phyloP scores from a whole-genome alignment of 1,140 invertebrate genomes.

The Zaprionus africanus region DNA sequence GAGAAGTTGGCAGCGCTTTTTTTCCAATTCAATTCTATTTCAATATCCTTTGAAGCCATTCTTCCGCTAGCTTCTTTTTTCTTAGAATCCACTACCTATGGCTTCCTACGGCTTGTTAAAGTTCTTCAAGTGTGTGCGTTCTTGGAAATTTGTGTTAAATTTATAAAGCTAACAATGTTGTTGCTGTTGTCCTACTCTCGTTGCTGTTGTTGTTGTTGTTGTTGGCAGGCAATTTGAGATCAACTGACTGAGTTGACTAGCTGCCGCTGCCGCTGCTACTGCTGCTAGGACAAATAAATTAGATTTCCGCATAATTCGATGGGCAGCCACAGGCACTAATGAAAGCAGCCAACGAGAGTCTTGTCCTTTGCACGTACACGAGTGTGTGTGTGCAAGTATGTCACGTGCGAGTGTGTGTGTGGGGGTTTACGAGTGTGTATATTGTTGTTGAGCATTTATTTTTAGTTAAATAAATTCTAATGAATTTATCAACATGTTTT shows the following conservation, averaged over 20 bases:
- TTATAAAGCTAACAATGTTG: constrained; percentile 14
- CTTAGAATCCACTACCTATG: background rate
- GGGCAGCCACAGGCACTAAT: constrained; percentile 61
- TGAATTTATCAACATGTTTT: constrained; percentile 70
- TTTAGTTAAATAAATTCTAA: constrained; percentile 74
- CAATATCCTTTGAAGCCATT: constrained; percentile 10
- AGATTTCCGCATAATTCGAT: constrained; percentile 61
- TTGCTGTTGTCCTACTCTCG: constrained; percentile 15
- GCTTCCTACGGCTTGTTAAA: constrained; percentile 17
- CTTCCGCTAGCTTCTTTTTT: background rate
- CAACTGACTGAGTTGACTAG: constrained; percentile 32
- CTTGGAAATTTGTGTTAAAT: constrained; percentile 30
- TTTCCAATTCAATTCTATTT: constrained; percentile 19
- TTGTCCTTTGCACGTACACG: background rate
- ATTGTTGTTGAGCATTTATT: constrained; percentile 47
- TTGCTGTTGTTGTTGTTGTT: constrained; percentile 1
- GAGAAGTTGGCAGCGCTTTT: constrained; percentile 34
- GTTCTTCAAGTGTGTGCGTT: constrained; percentile 22
- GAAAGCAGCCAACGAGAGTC: constrained; percentile 37
- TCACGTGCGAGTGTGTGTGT: constrained; percentile 1
- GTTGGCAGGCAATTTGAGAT: constrained; percentile 42
- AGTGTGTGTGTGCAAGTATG: background rate
- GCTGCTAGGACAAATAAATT: constrained; percentile 59
- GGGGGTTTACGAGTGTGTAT: background rate
- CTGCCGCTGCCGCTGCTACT: constrained; percentile 2